Evolutionary conservation across 2,888 invertebrate species (phyloP), one percentile per base, ranked within the genome.

Genomic region (Caenorhabditis uteleia): DNA sequence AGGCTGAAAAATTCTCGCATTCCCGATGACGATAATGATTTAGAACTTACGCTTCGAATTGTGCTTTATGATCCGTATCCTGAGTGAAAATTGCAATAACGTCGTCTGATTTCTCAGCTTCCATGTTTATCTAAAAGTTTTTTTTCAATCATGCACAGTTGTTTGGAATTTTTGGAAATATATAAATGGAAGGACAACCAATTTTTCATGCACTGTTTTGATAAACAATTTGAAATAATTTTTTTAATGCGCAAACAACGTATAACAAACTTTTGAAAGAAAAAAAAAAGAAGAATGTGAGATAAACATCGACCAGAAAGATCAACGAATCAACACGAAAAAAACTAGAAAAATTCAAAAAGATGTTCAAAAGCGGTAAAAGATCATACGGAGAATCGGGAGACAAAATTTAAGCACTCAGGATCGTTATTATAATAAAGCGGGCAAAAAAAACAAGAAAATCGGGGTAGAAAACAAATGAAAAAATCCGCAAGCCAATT

Each of bases 11-110:
- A 3, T 23, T 34, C 16, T 40, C 25, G n/a, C 8, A 46, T 46
- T 23, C n/a, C 2, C 6, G 6, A n/a, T 26, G 10, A 23, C 12
- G 27, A 27, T 10, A 31, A 18, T 33, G 6, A 23, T 16, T 23
- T 1, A 6, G 23, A 16, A 18, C 65, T 50, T 29, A 69, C 67
- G 61, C 59, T 23, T 75, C 77, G 27, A 68, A 59, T 40, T 77
- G 77, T 10, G 69, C 59, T 38, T 70, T 71, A 55, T 77, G 75
- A 29, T 77, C 77, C 0, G 74, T 49, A n/a, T 74, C 72, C n/a
- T 59, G 51, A n/a, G 61, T 47, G 44, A 72, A 77, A 29, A 77
- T 62, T 2, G 54, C 60, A 5, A 55, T 58, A n/a, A 73, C 74
- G 46, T 45, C 45, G 5, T 45, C 45, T 31, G 18, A 29, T 21